Conservation (phyloP, 2,797 vertebrate species). For the Miichthys miiuy region DNA sequence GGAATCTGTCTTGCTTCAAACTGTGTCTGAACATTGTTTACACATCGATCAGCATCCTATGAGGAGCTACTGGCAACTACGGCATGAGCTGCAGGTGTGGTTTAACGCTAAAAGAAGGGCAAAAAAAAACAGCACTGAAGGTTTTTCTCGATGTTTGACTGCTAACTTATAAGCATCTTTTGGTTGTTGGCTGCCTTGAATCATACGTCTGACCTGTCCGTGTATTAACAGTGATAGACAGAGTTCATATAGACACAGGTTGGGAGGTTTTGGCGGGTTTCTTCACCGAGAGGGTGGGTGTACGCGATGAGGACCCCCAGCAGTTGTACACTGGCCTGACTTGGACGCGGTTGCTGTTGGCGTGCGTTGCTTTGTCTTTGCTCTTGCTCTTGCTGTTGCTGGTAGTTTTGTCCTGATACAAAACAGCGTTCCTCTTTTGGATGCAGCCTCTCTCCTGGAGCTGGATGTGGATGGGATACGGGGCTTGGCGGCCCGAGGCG, state of each 20-base stretch:
- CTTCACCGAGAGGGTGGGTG: background rate
- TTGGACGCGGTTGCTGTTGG: background rate
- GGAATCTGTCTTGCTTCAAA: too few relatives aligned
- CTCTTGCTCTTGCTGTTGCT: conserved; percentile 27
- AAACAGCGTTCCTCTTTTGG: conserved; percentile 2
- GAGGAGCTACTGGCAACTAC: too few relatives aligned
- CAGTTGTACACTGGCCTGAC: conserved; percentile 46
- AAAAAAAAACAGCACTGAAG: too few relatives aligned
- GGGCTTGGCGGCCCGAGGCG: background rate
- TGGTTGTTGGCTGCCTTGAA: background rate
- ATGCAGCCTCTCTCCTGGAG: conserved; percentile 63
- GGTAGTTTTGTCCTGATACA: conserved; percentile 17
- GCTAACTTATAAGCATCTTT: background rate
- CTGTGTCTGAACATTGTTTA: too few relatives aligned
- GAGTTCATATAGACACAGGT: conserved; percentile 51
- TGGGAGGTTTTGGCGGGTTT: conserved; percentile 27
- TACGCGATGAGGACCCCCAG: conserved; percentile 62
- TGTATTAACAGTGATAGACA: background rate
- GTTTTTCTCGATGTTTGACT: too few relatives aligned
- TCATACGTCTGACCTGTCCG: background rate
- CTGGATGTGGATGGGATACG: conserved; percentile 78
- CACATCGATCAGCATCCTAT: too few relatives aligned
- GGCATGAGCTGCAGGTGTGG: too few relatives aligned
- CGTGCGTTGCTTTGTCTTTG: background rate
- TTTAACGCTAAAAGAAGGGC: too few relatives aligned